A percentile compares a stretch with the other conserved stretches of the same genome.
Conservation (phyloP, 1,140 invertebrate genomes). For the Drosophila mojavensis region DNA sequence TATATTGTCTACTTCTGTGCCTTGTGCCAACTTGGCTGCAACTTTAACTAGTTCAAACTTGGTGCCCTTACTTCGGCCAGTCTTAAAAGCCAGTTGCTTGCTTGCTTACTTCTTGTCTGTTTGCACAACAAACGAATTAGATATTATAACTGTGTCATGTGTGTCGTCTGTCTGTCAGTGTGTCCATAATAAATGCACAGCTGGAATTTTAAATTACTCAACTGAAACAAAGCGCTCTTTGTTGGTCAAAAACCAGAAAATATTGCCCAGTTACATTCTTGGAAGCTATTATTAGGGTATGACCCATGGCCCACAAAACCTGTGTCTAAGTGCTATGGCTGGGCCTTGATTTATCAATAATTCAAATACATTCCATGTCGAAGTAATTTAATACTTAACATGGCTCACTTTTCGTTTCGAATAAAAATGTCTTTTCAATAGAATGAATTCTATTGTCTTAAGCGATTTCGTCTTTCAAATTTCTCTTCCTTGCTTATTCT, state of each 20-base stretch:
- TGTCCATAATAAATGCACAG: constrained; percentile 3
- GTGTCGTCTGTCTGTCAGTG: not conserved
- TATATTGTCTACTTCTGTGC: constrained; percentile 5
- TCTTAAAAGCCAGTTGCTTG: constrained; percentile 4
- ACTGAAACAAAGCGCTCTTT: not conserved
- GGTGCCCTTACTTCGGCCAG: not conserved
- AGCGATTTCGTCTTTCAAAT: not conserved
- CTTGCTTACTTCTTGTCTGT: not conserved
- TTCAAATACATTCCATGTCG: not conserved
- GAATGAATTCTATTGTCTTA: too few species aligned
- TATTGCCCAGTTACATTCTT: not conserved
- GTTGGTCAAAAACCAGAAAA: not conserved
- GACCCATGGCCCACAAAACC: not conserved
- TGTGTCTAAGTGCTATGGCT: not conserved
- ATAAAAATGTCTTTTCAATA: not conserved
- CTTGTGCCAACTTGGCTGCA: constrained; percentile 39
- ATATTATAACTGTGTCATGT: constrained; percentile 10
- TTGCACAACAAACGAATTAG: constrained; percentile 5
- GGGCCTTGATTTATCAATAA: too few species aligned
- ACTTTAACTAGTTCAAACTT: constrained; percentile 41
- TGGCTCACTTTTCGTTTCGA: not conserved
- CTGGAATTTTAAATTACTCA: constrained; percentile 15
- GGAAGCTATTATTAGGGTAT: not conserved
- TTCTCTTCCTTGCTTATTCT: not conserved
- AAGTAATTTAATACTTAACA: not conserved